Percentiles rank a stretch among this genome's conserved stretches.
Conservation (phyloP, 2,888 invertebrate genomes). For the Metallyticus violacea region DNA sequence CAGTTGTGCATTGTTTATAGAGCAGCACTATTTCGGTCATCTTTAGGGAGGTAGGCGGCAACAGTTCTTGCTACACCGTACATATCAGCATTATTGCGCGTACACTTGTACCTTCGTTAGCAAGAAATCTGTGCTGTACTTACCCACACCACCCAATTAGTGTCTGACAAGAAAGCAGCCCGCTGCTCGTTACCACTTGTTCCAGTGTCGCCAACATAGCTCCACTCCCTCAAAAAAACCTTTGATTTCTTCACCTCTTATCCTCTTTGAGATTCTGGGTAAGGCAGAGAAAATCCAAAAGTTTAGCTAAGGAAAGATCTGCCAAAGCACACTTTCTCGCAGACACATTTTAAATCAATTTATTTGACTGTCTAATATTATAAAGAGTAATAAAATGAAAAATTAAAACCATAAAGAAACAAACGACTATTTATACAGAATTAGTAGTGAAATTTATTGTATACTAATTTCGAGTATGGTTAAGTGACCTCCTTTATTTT, state of each 20-base stretch:
- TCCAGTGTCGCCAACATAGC: neutral
- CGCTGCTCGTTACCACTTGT: neutral
- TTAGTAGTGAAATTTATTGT: too few relatives aligned
- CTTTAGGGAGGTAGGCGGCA: neutral
- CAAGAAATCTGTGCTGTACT: neutral
- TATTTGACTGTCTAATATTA: too few relatives aligned
- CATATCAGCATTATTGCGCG: neutral
- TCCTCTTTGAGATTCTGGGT: neutral
- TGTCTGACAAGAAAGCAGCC: neutral
- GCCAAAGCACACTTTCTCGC: neutral
- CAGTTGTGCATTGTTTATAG: too few relatives aligned
- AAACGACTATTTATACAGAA: too few relatives aligned
- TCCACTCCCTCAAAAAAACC: neutral
- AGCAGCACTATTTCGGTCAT: too few relatives aligned
- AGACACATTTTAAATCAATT: too few relatives aligned
- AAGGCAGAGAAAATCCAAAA: neutral
- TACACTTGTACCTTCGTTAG: neutral
- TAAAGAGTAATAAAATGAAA: too few relatives aligned
- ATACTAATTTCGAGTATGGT: too few relatives aligned
- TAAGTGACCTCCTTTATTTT: too few relatives aligned
- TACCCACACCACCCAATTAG: neutral
- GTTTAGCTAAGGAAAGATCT: neutral
- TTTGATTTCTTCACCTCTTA: neutral
- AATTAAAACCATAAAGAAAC: too few relatives aligned
- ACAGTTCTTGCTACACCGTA: neutral